Conservation (phyloP, 2,113 vertebrate genomes). For the Smithornis capensis region DNA sequence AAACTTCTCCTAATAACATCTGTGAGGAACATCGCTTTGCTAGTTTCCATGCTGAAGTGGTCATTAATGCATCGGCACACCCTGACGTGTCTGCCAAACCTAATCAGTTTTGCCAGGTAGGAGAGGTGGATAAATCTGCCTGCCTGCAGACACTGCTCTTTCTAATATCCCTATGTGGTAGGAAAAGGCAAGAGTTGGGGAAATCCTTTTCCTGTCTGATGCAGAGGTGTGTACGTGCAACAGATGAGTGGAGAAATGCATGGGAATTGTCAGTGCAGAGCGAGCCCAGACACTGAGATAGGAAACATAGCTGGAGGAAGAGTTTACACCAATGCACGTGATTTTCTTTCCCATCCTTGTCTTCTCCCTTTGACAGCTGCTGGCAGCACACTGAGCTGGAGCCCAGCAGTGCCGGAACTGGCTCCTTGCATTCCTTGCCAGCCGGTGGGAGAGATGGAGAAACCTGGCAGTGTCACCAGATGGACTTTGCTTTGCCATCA, state of each 20-base stretch:
- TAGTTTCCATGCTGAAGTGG: constrained; percentile 48
- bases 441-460: neutral
- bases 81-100: constrained; percentile 26
- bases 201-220: neutral
- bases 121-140: constrained; percentile 37
- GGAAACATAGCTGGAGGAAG: neutral
- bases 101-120: neutral
- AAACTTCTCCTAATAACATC: neutral
- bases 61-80: constrained; percentile 35
- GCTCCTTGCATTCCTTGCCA: neutral
- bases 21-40: neutral
- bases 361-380: neutral
- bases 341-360: neutral
- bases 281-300: neutral
- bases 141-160: neutral
- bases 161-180: neutral
- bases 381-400: neutral
- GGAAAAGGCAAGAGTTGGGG: neutral
- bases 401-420: neutral
- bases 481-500: neutral
- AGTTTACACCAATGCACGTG: constrained; percentile 14
- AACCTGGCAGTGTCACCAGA: neutral
- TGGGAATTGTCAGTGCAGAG: neutral
- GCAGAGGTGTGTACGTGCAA: fast-evolving
- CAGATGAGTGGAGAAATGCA: fast-evolving